Evolutionary conservation across 2,888 invertebrate species (phyloP).

Genomic region (Amitus sp.): DNA sequence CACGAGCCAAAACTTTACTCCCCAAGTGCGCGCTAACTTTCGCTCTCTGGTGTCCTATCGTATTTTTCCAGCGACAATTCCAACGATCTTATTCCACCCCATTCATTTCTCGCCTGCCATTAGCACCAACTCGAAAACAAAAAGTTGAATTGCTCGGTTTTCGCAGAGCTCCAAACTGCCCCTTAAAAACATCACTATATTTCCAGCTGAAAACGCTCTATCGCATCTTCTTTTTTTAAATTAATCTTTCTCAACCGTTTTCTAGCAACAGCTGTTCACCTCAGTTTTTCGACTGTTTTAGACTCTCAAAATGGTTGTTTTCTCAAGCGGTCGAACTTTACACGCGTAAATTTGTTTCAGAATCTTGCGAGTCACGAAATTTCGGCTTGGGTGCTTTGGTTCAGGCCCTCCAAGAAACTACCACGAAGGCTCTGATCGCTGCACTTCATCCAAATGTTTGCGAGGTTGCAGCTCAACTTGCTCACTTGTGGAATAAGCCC

Average conservation of each 20-base stretch:
- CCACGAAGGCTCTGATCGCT: conserved; percentile 66
- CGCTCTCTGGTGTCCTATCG: background rate
- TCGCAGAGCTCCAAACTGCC: background rate
- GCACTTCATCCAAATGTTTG: conserved; percentile 68
- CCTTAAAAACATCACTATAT: background rate
- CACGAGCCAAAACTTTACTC: background rate
- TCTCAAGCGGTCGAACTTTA: too few species aligned
- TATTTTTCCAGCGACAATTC: conserved; percentile 1
- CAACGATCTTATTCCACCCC: background rate
- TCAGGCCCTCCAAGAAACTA: conserved; percentile 63
- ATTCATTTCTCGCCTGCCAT: conserved; percentile 5
- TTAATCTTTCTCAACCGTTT: too few species aligned
- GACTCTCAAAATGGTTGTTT: background rate
- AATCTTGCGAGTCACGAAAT: conserved; percentile 65
- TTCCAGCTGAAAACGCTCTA: background rate
- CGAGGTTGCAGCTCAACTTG: conserved; percentile 66
- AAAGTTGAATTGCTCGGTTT: conserved; percentile 6
- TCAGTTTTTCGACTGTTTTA: too few species aligned
- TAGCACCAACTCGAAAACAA: conserved; percentile 1
- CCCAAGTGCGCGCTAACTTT: background rate
- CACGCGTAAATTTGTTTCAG: too few species aligned
- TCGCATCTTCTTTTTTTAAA: too few species aligned
- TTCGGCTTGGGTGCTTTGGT: conserved; percentile 66
- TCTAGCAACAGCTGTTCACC: too few species aligned
- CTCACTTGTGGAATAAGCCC: conserved; percentile 67